These are phyloP conservation scores for Centropus bengalensis DNA, from an alignment of 2,113 vertebrate genomes.

Conservation along the genomic window DNA sequence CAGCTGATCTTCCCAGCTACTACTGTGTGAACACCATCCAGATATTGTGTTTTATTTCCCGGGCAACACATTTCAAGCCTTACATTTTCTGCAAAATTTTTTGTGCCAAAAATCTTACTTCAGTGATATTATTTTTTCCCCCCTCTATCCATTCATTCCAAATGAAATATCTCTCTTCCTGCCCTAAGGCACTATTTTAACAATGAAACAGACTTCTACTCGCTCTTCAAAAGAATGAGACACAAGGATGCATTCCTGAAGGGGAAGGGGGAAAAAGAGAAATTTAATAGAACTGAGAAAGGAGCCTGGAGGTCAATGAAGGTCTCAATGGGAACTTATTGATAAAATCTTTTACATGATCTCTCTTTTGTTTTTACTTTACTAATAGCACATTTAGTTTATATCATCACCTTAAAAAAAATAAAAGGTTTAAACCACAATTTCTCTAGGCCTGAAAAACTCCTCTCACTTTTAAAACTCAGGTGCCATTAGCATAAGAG, in stretches of 20 bases:
- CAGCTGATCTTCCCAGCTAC: background rate
- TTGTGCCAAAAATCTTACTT: background rate
- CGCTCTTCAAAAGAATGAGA: background rate
- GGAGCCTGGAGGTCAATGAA: background rate
- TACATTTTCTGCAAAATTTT: background rate
- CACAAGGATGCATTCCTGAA: background rate
- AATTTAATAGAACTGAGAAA: background rate
- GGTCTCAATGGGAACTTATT: background rate
- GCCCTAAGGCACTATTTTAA: background rate
- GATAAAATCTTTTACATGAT: background rate
- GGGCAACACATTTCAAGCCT: background rate
- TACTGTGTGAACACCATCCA: background rate
- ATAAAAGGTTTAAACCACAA: background rate
- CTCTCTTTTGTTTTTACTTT: background rate
- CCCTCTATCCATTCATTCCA: background rate
- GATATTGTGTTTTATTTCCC: background rate
- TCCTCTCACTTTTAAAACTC: background rate
- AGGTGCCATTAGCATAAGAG: background rate
- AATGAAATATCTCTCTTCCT: background rate
- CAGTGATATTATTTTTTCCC: background rate
- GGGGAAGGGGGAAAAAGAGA: fast-evolving
- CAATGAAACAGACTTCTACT: background rate
- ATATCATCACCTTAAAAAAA: background rate
- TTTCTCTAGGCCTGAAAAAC: background rate
- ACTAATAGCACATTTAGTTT: background rate